Conservation (phyloP, 2,797 vertebrate species). For the Perodicticus potto region DNA sequence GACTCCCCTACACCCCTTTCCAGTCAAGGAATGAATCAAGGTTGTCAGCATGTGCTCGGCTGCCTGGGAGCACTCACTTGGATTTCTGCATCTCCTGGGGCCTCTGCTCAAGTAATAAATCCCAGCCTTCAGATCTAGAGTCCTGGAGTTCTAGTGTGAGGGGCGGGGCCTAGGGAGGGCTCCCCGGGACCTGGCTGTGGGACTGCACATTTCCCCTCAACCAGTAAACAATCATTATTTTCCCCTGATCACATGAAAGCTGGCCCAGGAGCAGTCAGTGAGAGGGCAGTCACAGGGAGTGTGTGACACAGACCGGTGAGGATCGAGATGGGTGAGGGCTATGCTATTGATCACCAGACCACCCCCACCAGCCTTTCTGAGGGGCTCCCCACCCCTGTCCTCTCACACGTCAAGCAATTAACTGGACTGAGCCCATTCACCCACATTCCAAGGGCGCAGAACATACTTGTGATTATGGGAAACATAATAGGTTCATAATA, state of each 20-base stretch:
- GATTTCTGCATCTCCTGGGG: background rate
- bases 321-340: background rate
- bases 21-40: background rate
- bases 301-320: background rate
- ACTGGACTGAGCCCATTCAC: background rate
- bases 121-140: fast-evolving
- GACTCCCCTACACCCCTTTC: too few species aligned
- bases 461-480: background rate
- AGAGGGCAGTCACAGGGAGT: slow-evolving; percentile 40
- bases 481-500: background rate
- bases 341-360: background rate
- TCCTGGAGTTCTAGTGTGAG: background rate
- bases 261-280: background rate
- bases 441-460: background rate
- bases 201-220: slow-evolving; percentile 23
- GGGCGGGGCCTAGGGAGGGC: background rate
- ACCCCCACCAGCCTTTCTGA: background rate
- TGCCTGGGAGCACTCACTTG: background rate
- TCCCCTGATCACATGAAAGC: slow-evolving; percentile 62
- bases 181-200: background rate
- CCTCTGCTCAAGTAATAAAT: background rate
- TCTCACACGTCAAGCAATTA: background rate
- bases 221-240: slow-evolving; percentile 70
- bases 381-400: background rate
- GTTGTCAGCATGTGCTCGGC: background rate